Base-by-base conservation (phyloP, 2,113 vertebrate species). In the Leptosomus discolor region DNA sequence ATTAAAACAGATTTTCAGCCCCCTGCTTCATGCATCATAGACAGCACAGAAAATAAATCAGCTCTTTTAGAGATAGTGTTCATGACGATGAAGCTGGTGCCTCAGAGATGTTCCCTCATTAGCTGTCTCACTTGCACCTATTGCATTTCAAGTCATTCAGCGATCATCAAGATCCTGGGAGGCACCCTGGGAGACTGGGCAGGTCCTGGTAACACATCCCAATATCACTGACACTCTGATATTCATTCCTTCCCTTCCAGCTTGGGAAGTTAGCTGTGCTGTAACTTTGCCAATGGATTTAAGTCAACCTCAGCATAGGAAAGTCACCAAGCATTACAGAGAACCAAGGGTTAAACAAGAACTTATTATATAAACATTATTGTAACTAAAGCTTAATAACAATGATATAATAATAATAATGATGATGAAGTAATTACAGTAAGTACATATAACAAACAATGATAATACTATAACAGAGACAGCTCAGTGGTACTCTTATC, bases 1-100 rank as follows among this genome's bases (percentile, higher is more conserved):
- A 86, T 95, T 96, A 95, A 96, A 96, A 95, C 77, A 87, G 94
- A 97, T 96, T 96, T 97, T 96, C 94, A 82, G 12, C 46, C 36
- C 80, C 74, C 57, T 94, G 63, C 90, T 81, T 94, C 95, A 88
- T 94, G 95, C 58, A 89, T 95, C 94, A 88, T 27, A 90, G 53
- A 19, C 57, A 69, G 27, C 56, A 87, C 8, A 82, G 88, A 86
- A 97, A 97, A 94, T 73, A 96, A 93, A 96, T 92, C 70, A 69
- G 51, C 20, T 7, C 34, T 94, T 89, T 85, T 60, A 79, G 73
- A 89, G 46, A 23, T 2, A n/a, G 24, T 41, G 10, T 4, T 75
- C 36, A 43, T 70, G 73, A 76, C 75, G 92, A 58, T 36, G 27
- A 43, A 89, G 68, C 64, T 39, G 76, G 56, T 90, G 81, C 77